Conservation (phyloP, 2,888 invertebrate species). For the Lithophane leautieri region DNA sequence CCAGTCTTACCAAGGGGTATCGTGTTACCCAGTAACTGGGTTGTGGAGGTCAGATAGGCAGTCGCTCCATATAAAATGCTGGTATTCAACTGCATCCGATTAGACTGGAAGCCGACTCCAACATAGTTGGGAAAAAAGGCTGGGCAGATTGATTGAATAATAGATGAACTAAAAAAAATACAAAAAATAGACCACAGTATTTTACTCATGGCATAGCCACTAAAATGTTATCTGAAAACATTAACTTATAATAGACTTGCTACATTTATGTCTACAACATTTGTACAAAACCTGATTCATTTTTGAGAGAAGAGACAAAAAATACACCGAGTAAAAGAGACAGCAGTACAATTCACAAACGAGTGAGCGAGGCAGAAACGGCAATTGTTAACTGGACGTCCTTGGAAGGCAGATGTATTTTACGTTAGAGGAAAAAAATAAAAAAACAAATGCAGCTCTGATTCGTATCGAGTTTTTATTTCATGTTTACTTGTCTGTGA, state of each 20-base stretch:
- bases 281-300: slow-evolving; percentile 29
- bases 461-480: slow-evolving; percentile 8
- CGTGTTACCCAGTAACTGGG: no score
- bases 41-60: no score
- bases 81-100: no score
- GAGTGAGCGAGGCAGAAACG: slow-evolving; percentile 20
- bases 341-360: slow-evolving; percentile 1
- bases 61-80: no score
- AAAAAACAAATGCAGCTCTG: slow-evolving; percentile 18
- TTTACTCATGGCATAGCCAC: slow-evolving; percentile 8
- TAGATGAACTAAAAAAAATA: no score
- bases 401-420: slow-evolving; percentile 40
- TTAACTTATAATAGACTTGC: neutral
- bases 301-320: slow-evolving; percentile 13
- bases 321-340: slow-evolving; percentile 12
- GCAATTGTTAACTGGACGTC: slow-evolving; percentile 44
- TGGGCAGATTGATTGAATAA: no score
- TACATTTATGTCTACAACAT: neutral
- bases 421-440: slow-evolving; percentile 27
- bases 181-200: no score
- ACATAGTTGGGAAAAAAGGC: no score
- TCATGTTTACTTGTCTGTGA: neutral
- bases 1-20: no score
- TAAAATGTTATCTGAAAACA: neutral
- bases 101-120: no score